These are phyloP conservation scores for Ginglymostoma cirratum DNA, from an alignment of 2,113 vertebrate genomes.

Conservation along the genomic window DNA sequence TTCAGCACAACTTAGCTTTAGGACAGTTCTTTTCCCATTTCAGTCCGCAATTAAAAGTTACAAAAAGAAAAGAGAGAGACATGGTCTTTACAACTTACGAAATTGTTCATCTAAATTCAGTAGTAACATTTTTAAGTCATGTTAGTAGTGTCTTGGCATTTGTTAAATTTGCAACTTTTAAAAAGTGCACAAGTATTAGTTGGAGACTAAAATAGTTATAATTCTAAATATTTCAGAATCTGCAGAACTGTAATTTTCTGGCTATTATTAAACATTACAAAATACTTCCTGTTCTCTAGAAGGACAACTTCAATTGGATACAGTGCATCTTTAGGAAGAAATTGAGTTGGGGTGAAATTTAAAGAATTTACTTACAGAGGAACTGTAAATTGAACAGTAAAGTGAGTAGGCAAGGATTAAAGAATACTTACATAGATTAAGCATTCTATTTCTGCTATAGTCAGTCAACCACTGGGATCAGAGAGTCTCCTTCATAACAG, in stretches of 20 bases:
- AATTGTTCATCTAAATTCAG: not conserved
- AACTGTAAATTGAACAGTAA: not conserved
- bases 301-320: not conserved
- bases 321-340: not conserved
- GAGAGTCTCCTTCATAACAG: not conserved
- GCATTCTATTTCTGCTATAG: not conserved
- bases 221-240: not conserved
- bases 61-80: no score
- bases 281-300: not conserved
- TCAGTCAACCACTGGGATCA: not conserved
- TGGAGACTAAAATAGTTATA: not conserved
- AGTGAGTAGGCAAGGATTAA: not conserved
- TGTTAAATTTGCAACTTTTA: not conserved
- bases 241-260: not conserved
- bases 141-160: not conserved
- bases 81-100: not conserved
- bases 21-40: no score
- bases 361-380: not conserved
- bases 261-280: not conserved
- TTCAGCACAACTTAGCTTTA: no score
- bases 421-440: not conserved
- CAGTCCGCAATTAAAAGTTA: no score
- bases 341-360: not conserved
- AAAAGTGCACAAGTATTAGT: not conserved
- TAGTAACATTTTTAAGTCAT: not conserved